These are phyloP conservation scores for Alloscopus bannaensis DNA, from an alignment of 2,888 invertebrate species.

Conservation along the genomic window DNA sequence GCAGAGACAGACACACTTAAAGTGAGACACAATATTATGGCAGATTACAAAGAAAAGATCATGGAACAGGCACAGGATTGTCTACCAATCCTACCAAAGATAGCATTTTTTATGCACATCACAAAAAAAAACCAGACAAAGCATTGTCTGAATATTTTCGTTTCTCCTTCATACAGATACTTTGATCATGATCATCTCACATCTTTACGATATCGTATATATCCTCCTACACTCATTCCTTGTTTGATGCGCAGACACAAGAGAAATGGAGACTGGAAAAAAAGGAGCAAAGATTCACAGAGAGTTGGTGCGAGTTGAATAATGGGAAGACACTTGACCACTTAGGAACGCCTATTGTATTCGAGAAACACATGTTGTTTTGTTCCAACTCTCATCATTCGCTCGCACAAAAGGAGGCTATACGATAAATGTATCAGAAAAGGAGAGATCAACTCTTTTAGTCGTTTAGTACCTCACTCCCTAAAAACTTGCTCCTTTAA, in stretches of 20 bases:
- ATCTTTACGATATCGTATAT: no score
- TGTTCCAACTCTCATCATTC: constrained; percentile 65
- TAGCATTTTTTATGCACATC: constrained; percentile 24
- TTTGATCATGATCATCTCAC: constrained; percentile 32
- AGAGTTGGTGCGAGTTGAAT: constrained; percentile 58
- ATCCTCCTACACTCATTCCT: no score
- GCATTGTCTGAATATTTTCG: constrained; percentile 38
- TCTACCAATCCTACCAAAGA: no score
- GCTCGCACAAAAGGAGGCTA: constrained; percentile 55
- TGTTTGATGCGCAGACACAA: constrained; percentile 63
- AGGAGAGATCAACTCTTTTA: background rate
- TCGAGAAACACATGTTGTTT: constrained; percentile 64
- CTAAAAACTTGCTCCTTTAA: background rate
- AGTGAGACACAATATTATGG: no score
- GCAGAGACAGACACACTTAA: no score
- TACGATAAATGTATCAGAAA: constrained; percentile 57
- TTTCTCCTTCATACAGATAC: constrained; percentile 10
- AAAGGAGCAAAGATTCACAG: constrained; percentile 52
- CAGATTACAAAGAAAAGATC: no score
- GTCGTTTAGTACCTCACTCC: background rate
- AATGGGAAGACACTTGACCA: constrained; percentile 68
- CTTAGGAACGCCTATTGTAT: constrained; percentile 68
- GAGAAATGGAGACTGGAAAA: constrained; percentile 37
- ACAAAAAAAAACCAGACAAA: constrained; percentile 45
- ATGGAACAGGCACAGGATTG: no score